A percentile compares a stretch with the other conserved stretches of the same genome.
These are phyloP conservation scores for Gnatocerus cornutus DNA, from an alignment of 2,888 invertebrate species.

Conservation along the genomic window DNA sequence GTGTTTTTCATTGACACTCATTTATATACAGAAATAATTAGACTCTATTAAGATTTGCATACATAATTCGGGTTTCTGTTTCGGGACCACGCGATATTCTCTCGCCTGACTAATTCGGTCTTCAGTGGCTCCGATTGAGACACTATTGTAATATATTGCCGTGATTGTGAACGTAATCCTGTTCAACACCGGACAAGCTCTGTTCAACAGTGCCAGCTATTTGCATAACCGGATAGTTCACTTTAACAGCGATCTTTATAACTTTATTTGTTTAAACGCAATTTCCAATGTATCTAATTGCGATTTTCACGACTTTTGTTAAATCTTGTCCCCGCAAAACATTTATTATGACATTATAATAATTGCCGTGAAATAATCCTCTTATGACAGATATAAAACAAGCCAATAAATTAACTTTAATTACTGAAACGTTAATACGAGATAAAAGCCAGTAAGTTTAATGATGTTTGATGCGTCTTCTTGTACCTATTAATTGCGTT, in stretches of 20 bases:
- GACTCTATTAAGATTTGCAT: constrained; percentile 52
- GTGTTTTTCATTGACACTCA: constrained; percentile 54
- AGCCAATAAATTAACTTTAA: constrained; percentile 51
- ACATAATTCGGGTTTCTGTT: constrained; percentile 51
- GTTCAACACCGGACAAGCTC: constrained; percentile 52
- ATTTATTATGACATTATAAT: constrained; percentile 40
- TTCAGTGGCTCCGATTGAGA: constrained; percentile 56
- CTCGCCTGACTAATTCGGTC: constrained; percentile 53
- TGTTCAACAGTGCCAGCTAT: constrained; percentile 48
- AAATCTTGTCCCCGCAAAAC: neutral
- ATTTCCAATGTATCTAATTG: constrained; percentile 45
- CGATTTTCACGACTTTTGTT: constrained; percentile 22
- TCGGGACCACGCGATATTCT: constrained; percentile 49
- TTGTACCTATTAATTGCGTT: constrained; percentile 48
- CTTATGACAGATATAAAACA: constrained; percentile 50
- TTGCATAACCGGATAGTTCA: constrained; percentile 54
- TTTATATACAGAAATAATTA: constrained; percentile 61
- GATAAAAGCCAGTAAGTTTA: constrained; percentile 48
- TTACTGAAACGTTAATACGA: constrained; percentile 46
- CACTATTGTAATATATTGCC: constrained; percentile 54
- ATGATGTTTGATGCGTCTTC: constrained; percentile 42
- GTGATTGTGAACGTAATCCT: constrained; percentile 51
- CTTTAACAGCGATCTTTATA: constrained; percentile 51
- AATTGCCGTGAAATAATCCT: constrained; percentile 40
- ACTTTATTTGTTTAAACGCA: constrained; percentile 52